These are phyloP conservation scores for Crypturellus undulatus DNA, from an alignment of 2,113 vertebrate species.

Conservation along the genomic window DNA sequence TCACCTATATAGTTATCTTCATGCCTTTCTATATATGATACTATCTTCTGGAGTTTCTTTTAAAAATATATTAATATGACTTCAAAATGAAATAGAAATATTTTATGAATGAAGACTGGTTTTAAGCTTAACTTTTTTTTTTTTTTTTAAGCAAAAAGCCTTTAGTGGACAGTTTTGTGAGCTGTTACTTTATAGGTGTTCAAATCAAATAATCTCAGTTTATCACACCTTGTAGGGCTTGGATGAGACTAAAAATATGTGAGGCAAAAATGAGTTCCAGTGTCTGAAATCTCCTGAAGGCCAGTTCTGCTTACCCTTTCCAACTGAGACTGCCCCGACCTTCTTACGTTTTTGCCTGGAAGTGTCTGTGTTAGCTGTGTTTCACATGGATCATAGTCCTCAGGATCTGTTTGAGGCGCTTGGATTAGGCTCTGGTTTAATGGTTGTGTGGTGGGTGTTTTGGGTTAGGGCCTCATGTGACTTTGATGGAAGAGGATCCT, in stretches of 20 bases:
- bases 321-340: rapidly evolving
- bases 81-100: background rate
- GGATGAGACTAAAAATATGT: background rate
- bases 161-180: background rate
- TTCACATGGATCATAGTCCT: background rate
- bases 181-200: background rate
- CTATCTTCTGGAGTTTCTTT: background rate
- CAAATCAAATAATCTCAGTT: background rate
- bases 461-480: background rate
- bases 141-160: background rate
- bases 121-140: background rate
- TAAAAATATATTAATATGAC: background rate
- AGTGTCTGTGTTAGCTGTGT: background rate
- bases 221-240: background rate
- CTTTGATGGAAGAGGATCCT: background rate
- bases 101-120: background rate
- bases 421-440: background rate
- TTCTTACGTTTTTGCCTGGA: background rate
- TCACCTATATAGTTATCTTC: background rate
- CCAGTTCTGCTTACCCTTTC: background rate
- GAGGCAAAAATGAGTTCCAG: too few species aligned
- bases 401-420: background rate
- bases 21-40: background rate
- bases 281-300: background rate
- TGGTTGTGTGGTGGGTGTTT: background rate